Evolutionary conservation across 2,888 invertebrate genomes (phyloP).

Genomic region (Acanthopleura granulata): DNA sequence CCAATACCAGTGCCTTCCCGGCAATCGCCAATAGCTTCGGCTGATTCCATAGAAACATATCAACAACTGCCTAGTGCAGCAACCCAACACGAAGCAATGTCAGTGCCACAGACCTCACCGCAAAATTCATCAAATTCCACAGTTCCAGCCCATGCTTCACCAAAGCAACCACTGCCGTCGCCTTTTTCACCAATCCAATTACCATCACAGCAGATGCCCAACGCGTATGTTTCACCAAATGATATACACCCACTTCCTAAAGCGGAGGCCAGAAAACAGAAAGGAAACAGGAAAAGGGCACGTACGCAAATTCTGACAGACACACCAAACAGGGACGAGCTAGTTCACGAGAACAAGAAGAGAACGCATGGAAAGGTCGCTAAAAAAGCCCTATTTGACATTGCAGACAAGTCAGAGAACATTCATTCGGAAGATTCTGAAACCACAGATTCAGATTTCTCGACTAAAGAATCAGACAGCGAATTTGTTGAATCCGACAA

Average conservation of each 20-base stretch:
- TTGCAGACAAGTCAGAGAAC: neutral
- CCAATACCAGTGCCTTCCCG: no score
- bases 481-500: no score
- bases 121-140: no score
- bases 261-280: neutral
- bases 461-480: neutral
- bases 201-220: no score
- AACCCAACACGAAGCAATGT: no score
- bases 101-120: no score
- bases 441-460: neutral
- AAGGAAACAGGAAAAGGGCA: neutral
- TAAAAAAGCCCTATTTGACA: neutral
- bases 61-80: no score
- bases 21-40: no score
- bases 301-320: neutral
- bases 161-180: neutral
- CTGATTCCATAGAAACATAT: no score
- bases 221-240: neutral
- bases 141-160: neutral
- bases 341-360: neutral
- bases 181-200: no score
- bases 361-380: neutral
- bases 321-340: slow-evolving; percentile 1
- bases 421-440: neutral
- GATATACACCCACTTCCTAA: neutral